A percentile compares a stretch with the other conserved stretches of the same genome.
These are phyloP conservation scores for Melanotaenia boesemani DNA, from an alignment of 2,797 vertebrate genomes.

Conservation along the genomic window DNA sequence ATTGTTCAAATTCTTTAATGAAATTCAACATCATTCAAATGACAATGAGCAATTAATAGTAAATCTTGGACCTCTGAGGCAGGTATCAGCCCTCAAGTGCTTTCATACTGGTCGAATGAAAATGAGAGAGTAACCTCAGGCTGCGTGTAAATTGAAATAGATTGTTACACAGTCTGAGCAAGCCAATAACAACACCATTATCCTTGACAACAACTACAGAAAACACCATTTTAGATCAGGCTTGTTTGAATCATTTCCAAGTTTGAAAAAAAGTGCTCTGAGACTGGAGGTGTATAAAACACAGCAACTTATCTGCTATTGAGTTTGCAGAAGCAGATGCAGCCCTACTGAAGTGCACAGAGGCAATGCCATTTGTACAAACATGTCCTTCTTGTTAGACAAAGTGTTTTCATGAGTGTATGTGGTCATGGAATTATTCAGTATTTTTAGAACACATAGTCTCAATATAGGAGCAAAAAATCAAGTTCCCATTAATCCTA, in stretches of 20 bases:
- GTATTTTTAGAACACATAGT: not conserved
- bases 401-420: not conserved
- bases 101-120: not conserved
- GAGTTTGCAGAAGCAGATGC: slow-evolving; percentile 9
- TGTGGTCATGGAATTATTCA: not conserved
- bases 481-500: too few species aligned
- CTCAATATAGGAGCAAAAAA: too few species aligned
- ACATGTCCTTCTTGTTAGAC: slow-evolving; percentile 26
- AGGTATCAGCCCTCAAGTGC: slow-evolving; percentile 6
- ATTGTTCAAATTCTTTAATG: not conserved
- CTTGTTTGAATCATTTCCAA: slow-evolving; percentile 61
- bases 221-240: slow-evolving; percentile 43
- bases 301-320: slow-evolving; percentile 2
- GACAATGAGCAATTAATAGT: not conserved
- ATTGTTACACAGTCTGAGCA: slow-evolving; percentile 34
- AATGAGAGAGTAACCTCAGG: slow-evolving; percentile 9
- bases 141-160: slow-evolving; percentile 33
- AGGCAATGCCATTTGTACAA: slow-evolving; percentile 11
- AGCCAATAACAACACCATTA: slow-evolving; percentile 60
- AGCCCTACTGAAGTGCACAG: slow-evolving; percentile 24
- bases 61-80: not conserved
- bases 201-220: slow-evolving; percentile 53
- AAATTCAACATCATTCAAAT: slow-evolving; percentile 12
- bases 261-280: slow-evolving; percentile 38
- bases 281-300: slow-evolving; percentile 45